These are phyloP conservation scores for Protosalanx chinensis DNA, from an alignment of 2,797 vertebrate genomes.

Conservation along the genomic window DNA sequence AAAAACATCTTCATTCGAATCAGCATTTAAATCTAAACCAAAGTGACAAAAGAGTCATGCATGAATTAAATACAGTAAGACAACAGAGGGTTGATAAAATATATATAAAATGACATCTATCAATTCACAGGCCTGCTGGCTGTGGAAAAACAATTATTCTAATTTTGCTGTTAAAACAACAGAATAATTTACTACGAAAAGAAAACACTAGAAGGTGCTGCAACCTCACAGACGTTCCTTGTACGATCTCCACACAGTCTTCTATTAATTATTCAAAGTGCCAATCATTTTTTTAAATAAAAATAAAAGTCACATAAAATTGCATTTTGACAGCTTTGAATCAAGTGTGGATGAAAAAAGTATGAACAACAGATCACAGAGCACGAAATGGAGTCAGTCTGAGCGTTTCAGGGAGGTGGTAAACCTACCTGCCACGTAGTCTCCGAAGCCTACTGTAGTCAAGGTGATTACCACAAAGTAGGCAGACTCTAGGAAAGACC, in stretches of 20 bases:
- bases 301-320: neutral
- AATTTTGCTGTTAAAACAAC: conserved; percentile 22
- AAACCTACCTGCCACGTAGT: conserved; percentile 86
- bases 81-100: neutral
- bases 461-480: conserved; percentile 91
- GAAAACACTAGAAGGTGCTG: neutral
- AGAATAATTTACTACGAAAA: neutral
- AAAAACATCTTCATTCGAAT: neutral
- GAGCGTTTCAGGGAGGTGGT: neutral
- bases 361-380: neutral
- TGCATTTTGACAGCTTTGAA: no score
- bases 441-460: conserved; percentile 90
- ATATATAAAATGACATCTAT: neutral
- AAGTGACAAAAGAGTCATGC: neutral
- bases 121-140: conserved; percentile 17
- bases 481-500: conserved; percentile 80
- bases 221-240: conserved; percentile 14
- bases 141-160: conserved; percentile 40
- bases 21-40: neutral
- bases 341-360: neutral
- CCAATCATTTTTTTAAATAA: neutral
- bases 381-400: neutral
- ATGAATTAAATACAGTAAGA: no score
- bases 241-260: neutral
- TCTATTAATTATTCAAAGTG: conserved; percentile 52